phyloP scores from a whole-genome alignment of 2,797 vertebrate genomes.

The Enteromius fasciolatus region DNA sequence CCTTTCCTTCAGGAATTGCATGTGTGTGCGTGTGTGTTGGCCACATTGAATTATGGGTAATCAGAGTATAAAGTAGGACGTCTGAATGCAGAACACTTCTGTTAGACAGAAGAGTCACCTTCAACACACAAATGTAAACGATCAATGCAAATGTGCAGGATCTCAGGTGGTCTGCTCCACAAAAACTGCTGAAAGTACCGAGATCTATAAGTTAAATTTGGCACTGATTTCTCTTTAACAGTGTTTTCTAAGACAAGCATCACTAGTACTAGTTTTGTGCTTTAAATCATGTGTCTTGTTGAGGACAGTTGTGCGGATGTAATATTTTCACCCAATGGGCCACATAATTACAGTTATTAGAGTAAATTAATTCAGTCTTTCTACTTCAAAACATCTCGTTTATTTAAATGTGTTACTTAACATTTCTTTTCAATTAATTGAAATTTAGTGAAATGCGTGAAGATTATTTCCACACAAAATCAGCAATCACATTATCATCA shows the following conservation, averaged over 20 bases:
- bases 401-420: too few relatives aligned
- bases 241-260: not conserved
- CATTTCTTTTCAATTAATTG: too few relatives aligned
- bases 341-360: not conserved
- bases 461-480: too few relatives aligned
- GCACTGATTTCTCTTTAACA: not conserved
- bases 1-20: not conserved
- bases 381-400: not conserved
- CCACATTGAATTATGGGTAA: slow-evolving; percentile 15
- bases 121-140: slow-evolving; percentile 5
- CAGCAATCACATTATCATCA: not conserved
- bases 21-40: not conserved
- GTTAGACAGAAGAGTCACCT: slow-evolving; percentile 23
- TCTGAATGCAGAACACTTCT: slow-evolving; percentile 7
- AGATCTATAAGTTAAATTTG: not conserved
- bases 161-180: slow-evolving; percentile 36
- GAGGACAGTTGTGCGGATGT: not conserved
- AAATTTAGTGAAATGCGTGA: too few relatives aligned
- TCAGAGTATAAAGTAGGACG: slow-evolving; percentile 18
- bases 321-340: not conserved
- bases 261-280: not conserved
- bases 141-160: slow-evolving; percentile 27
- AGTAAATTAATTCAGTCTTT: not conserved
- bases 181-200: slow-evolving; percentile 8
- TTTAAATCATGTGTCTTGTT: not conserved